A percentile compares a stretch with the other conserved stretches of the same genome.
Evolutionary conservation across 2,113 vertebrate species (phyloP).

Genomic region (Climacteris rufus): DNA sequence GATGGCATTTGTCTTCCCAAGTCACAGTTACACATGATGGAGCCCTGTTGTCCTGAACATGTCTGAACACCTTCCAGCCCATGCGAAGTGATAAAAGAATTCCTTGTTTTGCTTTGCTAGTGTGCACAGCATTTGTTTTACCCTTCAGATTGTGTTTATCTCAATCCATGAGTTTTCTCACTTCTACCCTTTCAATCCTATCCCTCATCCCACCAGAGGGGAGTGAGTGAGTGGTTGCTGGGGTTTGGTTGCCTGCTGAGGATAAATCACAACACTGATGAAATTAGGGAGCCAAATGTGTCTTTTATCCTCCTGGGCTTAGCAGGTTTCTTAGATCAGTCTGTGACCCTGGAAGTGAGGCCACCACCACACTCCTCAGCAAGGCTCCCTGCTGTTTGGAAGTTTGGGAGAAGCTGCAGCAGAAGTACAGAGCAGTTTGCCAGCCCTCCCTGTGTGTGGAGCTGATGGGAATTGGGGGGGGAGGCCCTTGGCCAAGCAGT

Average conservation of each 20-base stretch:
- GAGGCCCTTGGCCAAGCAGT: not conserved
- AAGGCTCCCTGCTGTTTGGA: not conserved
- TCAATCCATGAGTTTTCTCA: not conserved
- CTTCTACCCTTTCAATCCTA: not conserved
- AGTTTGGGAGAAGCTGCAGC: not conserved
- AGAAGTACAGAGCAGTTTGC: not conserved
- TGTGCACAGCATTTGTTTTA: not conserved
- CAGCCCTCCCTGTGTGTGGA: rapidly evolving
- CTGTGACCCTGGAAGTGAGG: not conserved
- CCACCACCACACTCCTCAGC: rapidly evolving
- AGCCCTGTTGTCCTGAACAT: not conserved
- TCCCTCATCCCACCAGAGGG: not conserved
- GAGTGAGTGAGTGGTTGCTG: not conserved
- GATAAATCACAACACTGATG: not conserved
- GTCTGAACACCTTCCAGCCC: not conserved
- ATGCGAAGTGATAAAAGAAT: not conserved
- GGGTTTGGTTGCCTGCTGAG: not conserved
- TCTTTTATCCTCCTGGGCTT: not conserved
- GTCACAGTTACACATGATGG: not conserved
- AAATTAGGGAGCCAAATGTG: not conserved
- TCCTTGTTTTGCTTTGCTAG: not conserved
- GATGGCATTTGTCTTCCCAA: not conserved
- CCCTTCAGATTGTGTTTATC: not conserved
- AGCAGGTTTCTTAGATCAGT: not conserved
- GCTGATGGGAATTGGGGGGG: not conserved